phyloP scores from a whole-genome alignment of 2,113 vertebrate genomes.

The Bothrops jararaca region DNA sequence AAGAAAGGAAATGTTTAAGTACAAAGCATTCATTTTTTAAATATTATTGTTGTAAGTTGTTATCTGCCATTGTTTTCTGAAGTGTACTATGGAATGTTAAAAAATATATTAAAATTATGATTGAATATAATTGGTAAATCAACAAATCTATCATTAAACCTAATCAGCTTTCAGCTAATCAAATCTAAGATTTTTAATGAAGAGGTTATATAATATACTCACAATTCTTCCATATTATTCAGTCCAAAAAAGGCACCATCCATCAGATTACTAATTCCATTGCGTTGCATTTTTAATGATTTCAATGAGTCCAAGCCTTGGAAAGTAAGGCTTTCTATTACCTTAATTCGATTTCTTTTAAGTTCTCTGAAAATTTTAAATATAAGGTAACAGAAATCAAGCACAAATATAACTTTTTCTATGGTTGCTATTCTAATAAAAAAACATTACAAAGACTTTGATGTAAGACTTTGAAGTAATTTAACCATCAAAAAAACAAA shows the following conservation, averaged over 20 bases:
- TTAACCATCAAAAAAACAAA: neutral
- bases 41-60: neutral
- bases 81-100: no score
- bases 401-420: neutral
- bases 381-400: neutral
- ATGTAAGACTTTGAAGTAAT: neutral
- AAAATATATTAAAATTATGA: neutral
- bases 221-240: conserved; percentile 89
- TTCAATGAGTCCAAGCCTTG: conserved; percentile 91
- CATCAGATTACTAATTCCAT: conserved; percentile 91
- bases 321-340: conserved; percentile 93
- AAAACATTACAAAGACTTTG: neutral
- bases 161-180: neutral
- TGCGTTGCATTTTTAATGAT: conserved; percentile 93
- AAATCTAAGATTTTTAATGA: neutral
- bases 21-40: neutral
- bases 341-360: conserved; percentile 92
- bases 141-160: neutral
- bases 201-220: conserved; percentile 58
- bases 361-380: conserved; percentile 78
- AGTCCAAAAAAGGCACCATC: conserved; percentile 97
- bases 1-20: rapidly evolving
- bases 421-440: neutral
- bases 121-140: neutral
- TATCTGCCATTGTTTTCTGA: neutral